These are phyloP conservation scores for Nerophis ophidion DNA, from an alignment of 2,113 vertebrate genomes.

Conservation along the genomic window DNA sequence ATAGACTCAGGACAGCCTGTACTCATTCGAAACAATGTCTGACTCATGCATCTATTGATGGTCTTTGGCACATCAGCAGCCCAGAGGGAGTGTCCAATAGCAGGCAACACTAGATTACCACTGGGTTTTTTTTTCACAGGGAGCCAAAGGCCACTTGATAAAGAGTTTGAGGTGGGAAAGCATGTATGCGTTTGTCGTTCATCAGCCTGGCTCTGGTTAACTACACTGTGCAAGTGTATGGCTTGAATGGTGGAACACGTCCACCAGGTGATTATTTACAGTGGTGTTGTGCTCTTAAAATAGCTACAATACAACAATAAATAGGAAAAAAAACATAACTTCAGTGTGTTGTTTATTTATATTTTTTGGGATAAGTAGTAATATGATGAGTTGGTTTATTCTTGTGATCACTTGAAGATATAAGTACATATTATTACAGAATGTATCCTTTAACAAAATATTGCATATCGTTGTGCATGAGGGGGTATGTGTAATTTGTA, in stretches of 20 bases:
- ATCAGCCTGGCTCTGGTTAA: constrained; percentile 20
- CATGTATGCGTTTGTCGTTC: constrained; percentile 40
- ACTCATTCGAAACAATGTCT: constrained; percentile 35
- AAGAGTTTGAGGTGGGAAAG: constrained; percentile 16
- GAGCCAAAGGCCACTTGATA: constrained; percentile 11
- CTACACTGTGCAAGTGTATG: constrained; percentile 1
- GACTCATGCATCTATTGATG: constrained; percentile 8
- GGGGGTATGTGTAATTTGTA: no score
- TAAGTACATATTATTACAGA: no score
- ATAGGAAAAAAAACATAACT: no score
- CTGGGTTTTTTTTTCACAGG: constrained; percentile 5
- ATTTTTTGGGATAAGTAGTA: no score
- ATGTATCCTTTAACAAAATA: no score
- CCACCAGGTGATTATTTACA: constrained; percentile 1
- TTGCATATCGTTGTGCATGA: no score
- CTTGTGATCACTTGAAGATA: no score
- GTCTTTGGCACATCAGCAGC: background rate
- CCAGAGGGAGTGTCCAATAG: constrained; percentile 4
- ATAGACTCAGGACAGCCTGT: constrained; percentile 25
- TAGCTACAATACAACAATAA: no score
- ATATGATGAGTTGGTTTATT: no score
- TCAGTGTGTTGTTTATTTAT: no score
- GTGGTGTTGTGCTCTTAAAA: background rate
- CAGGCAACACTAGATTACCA: background rate
- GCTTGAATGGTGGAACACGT: constrained; percentile 4